Percentiles rank a stretch among this genome's conserved stretches.
phyloP scores from a whole-genome alignment of 2,888 invertebrate genomes.

The Heliconius sara region DNA sequence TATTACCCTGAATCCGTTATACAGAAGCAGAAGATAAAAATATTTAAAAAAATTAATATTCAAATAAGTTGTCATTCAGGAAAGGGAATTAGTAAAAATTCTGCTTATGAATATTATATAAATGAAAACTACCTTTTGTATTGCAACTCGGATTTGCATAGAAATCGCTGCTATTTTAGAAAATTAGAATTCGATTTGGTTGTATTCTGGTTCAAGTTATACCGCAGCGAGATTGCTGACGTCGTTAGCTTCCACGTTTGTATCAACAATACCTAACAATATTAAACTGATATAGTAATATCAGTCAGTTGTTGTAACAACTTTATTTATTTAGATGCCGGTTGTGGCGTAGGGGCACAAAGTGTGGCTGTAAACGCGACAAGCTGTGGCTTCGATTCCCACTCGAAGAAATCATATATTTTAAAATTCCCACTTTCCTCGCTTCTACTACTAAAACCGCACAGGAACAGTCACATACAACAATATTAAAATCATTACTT shows the following conservation, averaged over 20 bases:
- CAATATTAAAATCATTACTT: too few species aligned
- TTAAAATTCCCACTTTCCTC: too few species aligned
- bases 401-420: too few species aligned
- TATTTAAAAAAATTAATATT: background rate
- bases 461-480: too few species aligned
- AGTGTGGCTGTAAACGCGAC: too few species aligned
- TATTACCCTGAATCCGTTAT: too few species aligned
- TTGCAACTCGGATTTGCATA: slow-evolving; percentile 7
- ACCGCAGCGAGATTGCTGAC: slow-evolving; percentile 22
- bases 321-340: too few species aligned
- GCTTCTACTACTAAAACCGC: too few species aligned
- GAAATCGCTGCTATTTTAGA: slow-evolving; percentile 13
- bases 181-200: slow-evolving; percentile 19
- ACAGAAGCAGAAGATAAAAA: too few species aligned
- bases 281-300: slow-evolving; percentile 33
- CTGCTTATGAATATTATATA: background rate
- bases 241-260: slow-evolving; percentile 35
- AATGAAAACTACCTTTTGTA: slow-evolving; percentile 3
- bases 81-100: background rate
- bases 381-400: too few species aligned
- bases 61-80: background rate
- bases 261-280: slow-evolving; percentile 32
- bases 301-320: too few species aligned
- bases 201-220: slow-evolving; percentile 9
- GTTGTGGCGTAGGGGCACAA: too few species aligned